These are phyloP conservation scores for Aptenodytes forsteri DNA, from an alignment of 2,113 vertebrate species.

Conservation along the genomic window DNA sequence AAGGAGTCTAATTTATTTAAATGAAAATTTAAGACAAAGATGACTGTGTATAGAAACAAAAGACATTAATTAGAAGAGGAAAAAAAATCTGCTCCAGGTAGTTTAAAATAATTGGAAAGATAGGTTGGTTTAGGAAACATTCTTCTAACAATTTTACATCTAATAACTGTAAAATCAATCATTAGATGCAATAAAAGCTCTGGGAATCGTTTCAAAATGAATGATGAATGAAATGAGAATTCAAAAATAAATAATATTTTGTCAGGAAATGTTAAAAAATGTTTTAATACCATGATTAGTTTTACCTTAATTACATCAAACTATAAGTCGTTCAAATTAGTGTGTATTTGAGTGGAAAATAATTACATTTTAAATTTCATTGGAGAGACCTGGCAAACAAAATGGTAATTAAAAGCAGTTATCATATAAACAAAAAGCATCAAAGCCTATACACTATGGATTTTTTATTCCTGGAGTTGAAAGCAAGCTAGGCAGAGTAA, in stretches of 20 bases:
- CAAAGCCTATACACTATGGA: not conserved
- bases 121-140: not conserved
- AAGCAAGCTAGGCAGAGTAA: not conserved
- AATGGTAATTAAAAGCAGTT: slow-evolving; percentile 31
- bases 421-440: slow-evolving; percentile 11
- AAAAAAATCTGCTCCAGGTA: not conserved
- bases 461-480: slow-evolving; percentile 17
- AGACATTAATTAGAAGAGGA: not conserved
- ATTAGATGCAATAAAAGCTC: not conserved
- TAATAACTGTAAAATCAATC: not conserved
- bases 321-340: not conserved
- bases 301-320: slow-evolving; percentile 37
- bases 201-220: not conserved
- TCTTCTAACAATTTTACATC: not conserved
- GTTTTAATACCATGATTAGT: not conserved
- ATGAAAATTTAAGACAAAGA: not conserved
- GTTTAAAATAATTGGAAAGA: not conserved
- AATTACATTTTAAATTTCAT: slow-evolving; percentile 28
- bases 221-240: slow-evolving; percentile 17
- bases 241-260: slow-evolving; percentile 12
- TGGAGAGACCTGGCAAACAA: slow-evolving; percentile 7
- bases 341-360: slow-evolving; percentile 3
- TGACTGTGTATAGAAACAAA: not conserved
- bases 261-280: not conserved
- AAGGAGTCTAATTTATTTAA: not conserved